Evolutionary conservation across 2,797 vertebrate species (phyloP).

Genomic region (Crypturellus tataupa): DNA sequence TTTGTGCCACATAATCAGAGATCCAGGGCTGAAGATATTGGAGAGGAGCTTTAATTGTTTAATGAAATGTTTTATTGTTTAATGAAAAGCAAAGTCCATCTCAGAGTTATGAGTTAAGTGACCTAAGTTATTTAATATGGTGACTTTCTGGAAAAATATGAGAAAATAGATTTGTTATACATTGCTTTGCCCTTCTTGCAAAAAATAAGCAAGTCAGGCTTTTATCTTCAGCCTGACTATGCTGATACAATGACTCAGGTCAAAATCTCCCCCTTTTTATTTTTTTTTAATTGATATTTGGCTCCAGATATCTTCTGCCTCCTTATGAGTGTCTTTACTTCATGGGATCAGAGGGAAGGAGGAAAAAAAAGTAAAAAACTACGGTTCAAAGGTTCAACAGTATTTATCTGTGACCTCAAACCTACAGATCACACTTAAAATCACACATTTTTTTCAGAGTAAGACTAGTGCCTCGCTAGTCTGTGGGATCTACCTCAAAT

Average conservation of each 20-base stretch:
- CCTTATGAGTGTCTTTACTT: not conserved
- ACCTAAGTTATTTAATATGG: not conserved
- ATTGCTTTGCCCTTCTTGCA: too few relatives aligned
- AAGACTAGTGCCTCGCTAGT: not conserved
- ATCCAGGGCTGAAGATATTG: not conserved
- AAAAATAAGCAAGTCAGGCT: not conserved
- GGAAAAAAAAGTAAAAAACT: not conserved
- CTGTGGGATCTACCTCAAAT: not conserved
- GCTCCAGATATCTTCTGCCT: not conserved
- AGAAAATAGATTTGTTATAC: not conserved
- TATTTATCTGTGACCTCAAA: not conserved
- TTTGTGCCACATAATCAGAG: not conserved
- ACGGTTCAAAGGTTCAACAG: not conserved
- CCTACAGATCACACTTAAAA: not conserved
- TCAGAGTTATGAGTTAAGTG: not conserved
- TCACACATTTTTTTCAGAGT: not conserved
- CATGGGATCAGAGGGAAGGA: not conserved
- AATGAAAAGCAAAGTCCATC: not conserved
- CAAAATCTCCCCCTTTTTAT: too few relatives aligned
- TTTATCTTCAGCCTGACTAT: not conserved
- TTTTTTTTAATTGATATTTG: not conserved
- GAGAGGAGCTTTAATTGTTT: not conserved
- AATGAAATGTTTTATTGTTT: too few relatives aligned
- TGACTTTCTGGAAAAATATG: not conserved
- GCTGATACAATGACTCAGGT: not conserved